Percentiles rank a stretch among this genome's conserved stretches.
Conservation (phyloP, 1,140 invertebrate genomes). For the Drosophila sp. region DNA sequence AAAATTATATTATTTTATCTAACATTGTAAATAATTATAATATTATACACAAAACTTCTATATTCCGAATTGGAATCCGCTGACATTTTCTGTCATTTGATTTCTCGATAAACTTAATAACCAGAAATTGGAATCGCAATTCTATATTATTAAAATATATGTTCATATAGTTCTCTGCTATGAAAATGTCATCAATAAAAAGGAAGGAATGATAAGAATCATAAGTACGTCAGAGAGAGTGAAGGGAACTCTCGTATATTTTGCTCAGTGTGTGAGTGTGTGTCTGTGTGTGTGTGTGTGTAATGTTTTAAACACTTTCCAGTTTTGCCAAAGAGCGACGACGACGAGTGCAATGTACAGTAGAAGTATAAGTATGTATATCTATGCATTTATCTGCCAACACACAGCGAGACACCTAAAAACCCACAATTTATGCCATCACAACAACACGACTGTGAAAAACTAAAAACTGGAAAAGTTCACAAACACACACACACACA, state of each 20-base stretch:
- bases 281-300: neutral
- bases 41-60: neutral
- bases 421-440: constrained; percentile 77
- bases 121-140: neutral
- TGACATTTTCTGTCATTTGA: neutral
- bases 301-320: constrained; percentile 59
- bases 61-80: neutral
- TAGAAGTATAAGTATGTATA: constrained; percentile 26
- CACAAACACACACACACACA: constrained; percentile 47
- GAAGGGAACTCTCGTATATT: neutral
- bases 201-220: neutral
- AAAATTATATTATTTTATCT: too few relatives aligned
- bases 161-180: too few relatives aligned
- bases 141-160: neutral
- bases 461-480: constrained; percentile 71
- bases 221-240: neutral
- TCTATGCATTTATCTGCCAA: constrained; percentile 59
- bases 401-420: constrained; percentile 68
- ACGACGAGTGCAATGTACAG: constrained; percentile 40
- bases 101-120: neutral
- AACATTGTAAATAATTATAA: too few relatives aligned
- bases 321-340: constrained; percentile 47
- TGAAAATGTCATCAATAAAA: neutral
- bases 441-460: constrained; percentile 47
- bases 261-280: neutral